Base-by-base conservation (phyloP, 1,140 invertebrate species). In the Caenorhabditis remanei region DNA sequence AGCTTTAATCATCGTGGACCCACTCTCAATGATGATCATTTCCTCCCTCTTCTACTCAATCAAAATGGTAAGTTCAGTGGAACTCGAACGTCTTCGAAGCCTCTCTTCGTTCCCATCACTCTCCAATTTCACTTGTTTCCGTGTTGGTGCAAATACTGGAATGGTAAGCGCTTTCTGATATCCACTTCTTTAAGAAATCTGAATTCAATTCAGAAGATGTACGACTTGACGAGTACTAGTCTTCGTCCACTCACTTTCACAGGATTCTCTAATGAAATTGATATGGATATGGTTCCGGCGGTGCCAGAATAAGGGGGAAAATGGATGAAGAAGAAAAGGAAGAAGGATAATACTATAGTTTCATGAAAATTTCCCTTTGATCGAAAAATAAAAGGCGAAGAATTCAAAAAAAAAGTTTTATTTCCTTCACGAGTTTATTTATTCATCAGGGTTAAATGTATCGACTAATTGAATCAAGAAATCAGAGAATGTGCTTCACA, bases 241-340 rank as follows among this genome's bases (percentile, higher is more conserved):
- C 46, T 79, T 48, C 71, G 71, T 53, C 71, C 71, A 79, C 71
- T 79, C 9, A 79, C 71, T 43, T 79, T 79, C n/a, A 79, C 71
- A 32, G 71, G 71, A 46, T 79, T 79, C 24, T 79, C 71, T 5
- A 79, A 79, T 24, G 71, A 79, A 50, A 79, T 79, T 3, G 46
- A 46, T 79, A 53, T 79, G 16, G 71, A 79, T 50, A 53, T 9
- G 40, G 21, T 5, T 3, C 50, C 16, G 11, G 50, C 11, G 50
- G 16, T 53, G 32, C 1, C 32, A 1, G 32, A 32, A 32, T 32
- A 32, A 32, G 2, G 32, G 32, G 32, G 2, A 32, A 32, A 32
- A 32, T 32, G 32, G 32, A 32, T 32, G 32, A 32, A 32, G 32
- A 32, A 32, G 32, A 32, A 32, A 32, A 32, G 2, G 32, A 32